These are phyloP conservation scores for Lobophora halterata DNA, from an alignment of 2,888 invertebrate genomes.

Conservation along the genomic window DNA sequence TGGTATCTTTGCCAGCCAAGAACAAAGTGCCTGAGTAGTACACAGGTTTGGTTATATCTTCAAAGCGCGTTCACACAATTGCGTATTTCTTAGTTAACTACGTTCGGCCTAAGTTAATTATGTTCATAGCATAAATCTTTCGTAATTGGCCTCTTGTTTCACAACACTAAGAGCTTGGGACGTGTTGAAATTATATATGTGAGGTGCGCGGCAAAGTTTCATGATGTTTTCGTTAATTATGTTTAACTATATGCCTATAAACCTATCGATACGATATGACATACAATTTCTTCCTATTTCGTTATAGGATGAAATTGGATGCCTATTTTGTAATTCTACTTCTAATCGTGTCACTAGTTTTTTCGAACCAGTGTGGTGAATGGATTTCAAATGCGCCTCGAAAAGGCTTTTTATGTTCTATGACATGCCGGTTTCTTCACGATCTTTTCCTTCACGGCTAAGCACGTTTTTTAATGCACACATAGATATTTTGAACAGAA, in stretches of 20 bases:
- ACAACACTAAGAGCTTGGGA: conserved; percentile 74
- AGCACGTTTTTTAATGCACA: too few relatives aligned
- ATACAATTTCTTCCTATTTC: conserved; percentile 1
- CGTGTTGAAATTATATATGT: conserved; percentile 80
- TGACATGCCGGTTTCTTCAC: too few relatives aligned
- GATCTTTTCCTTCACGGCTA: too few relatives aligned
- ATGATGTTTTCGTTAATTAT: conserved; percentile 48
- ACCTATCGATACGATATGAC: conserved; percentile 10
- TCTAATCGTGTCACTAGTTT: too few relatives aligned
- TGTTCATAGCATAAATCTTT: conserved; percentile 80
- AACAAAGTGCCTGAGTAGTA: not conserved
- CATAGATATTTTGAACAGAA: too few relatives aligned
- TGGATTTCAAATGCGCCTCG: too few relatives aligned
- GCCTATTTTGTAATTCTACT: too few relatives aligned
- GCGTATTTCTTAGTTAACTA: conserved; percentile 74
- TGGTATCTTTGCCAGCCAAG: too few relatives aligned
- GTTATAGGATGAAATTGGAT: too few relatives aligned
- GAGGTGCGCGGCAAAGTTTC: conserved; percentile 59
- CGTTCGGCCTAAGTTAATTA: conserved; percentile 80
- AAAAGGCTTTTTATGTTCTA: too few relatives aligned
- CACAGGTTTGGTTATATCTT: conserved; percentile 16
- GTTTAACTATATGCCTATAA: conserved; percentile 15
- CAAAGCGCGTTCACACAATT: conserved; percentile 52
- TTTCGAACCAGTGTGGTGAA: too few relatives aligned
- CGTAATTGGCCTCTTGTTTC: conserved; percentile 80